These are phyloP conservation scores for Xestia ashworthii DNA, from an alignment of 2,888 invertebrate species.

Conservation along the genomic window DNA sequence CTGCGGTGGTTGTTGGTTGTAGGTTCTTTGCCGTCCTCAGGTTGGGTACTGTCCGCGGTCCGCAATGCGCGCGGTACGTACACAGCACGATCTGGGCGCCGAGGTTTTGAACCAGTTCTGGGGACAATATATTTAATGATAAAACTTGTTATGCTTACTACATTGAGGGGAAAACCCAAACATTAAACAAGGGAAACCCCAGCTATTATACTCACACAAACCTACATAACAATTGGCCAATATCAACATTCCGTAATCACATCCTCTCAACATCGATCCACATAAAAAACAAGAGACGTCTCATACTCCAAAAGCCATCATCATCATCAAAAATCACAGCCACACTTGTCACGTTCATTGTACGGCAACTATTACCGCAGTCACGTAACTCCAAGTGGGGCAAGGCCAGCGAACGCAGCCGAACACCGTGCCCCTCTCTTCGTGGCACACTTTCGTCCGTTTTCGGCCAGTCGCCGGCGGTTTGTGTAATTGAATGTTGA, in stretches of 20 bases:
- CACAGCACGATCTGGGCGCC: slow-evolving; percentile 94
- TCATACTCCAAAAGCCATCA: slow-evolving; percentile 10
- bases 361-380: slow-evolving; percentile 57
- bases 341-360: slow-evolving; percentile 62
- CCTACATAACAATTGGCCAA: slow-evolving; percentile 22
- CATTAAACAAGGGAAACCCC: slow-evolving; percentile 19
- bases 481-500: slow-evolving; percentile 74
- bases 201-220: slow-evolving; percentile 1
- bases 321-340: slow-evolving; percentile 39
- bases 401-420: slow-evolving; percentile 80
- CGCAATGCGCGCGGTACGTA: slow-evolving; percentile 94
- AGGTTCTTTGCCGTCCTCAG: slow-evolving; percentile 72
- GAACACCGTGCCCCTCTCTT: slow-evolving; percentile 76
- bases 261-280: slow-evolving; percentile 10
- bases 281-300: background rate
- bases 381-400: slow-evolving; percentile 73
- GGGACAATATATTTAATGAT: slow-evolving; percentile 62
- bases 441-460: slow-evolving; percentile 83
- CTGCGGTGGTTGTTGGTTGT: slow-evolving; percentile 70
- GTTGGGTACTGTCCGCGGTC: slow-evolving; percentile 72
- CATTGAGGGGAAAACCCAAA: background rate
- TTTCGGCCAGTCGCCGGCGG: slow-evolving; percentile 69
- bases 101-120: slow-evolving; percentile 86
- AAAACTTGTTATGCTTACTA: slow-evolving; percentile 38
- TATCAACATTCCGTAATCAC: slow-evolving; percentile 17